Evolutionary conservation across 2,113 vertebrate species (phyloP), one percentile per base, ranked within the genome.

Genomic region (Oryzias melastigma): DNA sequence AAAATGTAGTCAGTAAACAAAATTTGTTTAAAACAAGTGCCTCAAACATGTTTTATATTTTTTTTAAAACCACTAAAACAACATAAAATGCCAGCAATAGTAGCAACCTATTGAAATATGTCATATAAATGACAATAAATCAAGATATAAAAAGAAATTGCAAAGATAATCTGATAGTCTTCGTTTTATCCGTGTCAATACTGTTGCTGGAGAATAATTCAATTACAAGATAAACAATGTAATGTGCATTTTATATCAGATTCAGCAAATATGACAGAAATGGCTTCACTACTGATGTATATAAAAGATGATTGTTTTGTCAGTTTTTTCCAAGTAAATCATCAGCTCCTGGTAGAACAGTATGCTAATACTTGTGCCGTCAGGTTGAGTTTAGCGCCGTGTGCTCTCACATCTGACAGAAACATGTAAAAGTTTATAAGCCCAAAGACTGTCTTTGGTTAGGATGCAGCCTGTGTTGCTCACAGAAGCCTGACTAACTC

Each of bases 21-120:
- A 85, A 25, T 83, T 85, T 65, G 81, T 87, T 89, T 79, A 53
- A 73, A 76, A 84, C 76, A 85, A 87, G 85, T 68, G 73, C 64
- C 68, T 71, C 17, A 51, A 67, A 53, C 75, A 68, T 76, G 83
- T 84, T 85, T n/a, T 2, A 22, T 22, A 22, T 22, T 22, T 2
- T 2, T 2, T 2, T 2, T 74, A 57, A 52, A 51, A 62, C 66
- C 71, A 50, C 68, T 80, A 47, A 60, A 61, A 66, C 29, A 57
- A 42, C 7, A 35, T 44, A 20, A 43, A 56, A 48, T 29, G 57
- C 27, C 7, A 10, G 49, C 35, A 58, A 65, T 56, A 60, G 6
- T 5, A 46, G 44, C 17, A 47, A 18, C 12, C 66, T 71, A 67
- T n/a, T 7, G 55, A 68, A 52, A 15, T 65, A 59, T 48, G 40